Evolutionary conservation across 2,797 vertebrate genomes (phyloP), one percentile per base, ranked within the genome.

Genomic region (Cyprinella venusta): DNA sequence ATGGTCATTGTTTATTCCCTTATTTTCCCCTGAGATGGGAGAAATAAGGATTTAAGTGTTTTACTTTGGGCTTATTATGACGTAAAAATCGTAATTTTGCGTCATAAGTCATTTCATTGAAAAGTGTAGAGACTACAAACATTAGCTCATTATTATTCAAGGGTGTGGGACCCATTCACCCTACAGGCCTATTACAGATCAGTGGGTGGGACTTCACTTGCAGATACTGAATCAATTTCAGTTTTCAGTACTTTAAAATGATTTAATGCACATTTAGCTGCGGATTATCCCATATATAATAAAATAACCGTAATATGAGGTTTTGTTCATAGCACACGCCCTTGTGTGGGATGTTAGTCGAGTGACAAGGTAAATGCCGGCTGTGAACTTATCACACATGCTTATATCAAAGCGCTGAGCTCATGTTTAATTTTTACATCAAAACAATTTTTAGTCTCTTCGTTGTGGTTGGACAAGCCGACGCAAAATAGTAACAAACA

Each of bases 401-500:
- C 38, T 61, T 76, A 33, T 45, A 76, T 69, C n/a, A 82, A 56
- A 54, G 48, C 18, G 0, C 59, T 40, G 21, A 81, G 21, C 21
- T 79, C 52, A 10, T 64, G 48, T 77, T 76, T 61, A 54, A 18
- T 45, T 69, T 30, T 16, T 21, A 13, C 21, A 79, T 50, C 38
- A 33, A 42, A 48, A 33, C n/a, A 8, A 33, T 36, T 15, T 30
- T 6, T 4, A 52, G 52, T 67, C 5, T 9, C 33, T 61, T 64
- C 9, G 24, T 71, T 83, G 61, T 48, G 64, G 61, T 68, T 61
- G 38, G 42, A 33, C 68, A 76, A 64, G 48, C 48, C 4, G 40
- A 82, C 12, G 40, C 64, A 24, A 74, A 75, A 65, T 40, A 8
- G 30, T 38, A 80, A 10, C 54, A 82, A 67, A 24, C 76, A 69